Base-by-base conservation (phyloP, 2,113 vertebrate genomes). In the Hiodon alosoides region DNA sequence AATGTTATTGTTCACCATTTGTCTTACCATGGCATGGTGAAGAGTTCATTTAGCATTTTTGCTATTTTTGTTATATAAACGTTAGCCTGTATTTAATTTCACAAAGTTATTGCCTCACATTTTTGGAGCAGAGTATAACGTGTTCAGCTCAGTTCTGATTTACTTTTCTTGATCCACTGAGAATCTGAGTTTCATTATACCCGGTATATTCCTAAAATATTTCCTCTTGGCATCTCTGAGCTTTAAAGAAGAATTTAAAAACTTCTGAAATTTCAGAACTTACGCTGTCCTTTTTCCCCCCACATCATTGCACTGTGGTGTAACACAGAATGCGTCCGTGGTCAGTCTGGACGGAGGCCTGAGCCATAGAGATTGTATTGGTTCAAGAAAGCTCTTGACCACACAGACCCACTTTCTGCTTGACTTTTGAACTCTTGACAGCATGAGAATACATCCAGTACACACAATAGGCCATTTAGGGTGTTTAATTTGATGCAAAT, bases 381-480 rank as follows among this genome's bases (percentile, higher is more conserved):
- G 65, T 46, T 16, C 6, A 64, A 16, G 61, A 53, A 79, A 75
- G 7, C n/a, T 62, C 17, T 76, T 75, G 47, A 81, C 72, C 58
- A 69, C 50, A 16, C 3, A 48, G 66, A 75, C 31, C 46, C 31
- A 47, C 1, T 57, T 57, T 31, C 2, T 7, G 46, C 4, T 60
- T 75, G 68, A 76, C 77, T 79, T 67, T 48, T 82, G 69, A 79
- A 74, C 74, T 62, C 46, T 65, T 52, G 71, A 78, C 68, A 66
- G 77, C 77, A 79, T 61, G 3, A 58, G 46, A 69, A 17, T 71
- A 69, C 82, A 84, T 82, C 16, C 31, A 74, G 78, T 80, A 14
- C 65, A 76, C 69, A 67, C 75, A 7, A 57, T 60, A 57, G 8
- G 80, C n/a, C 50, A 78, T 46, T 13, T 52, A 13, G 54, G 46